Evolutionary conservation across 2,888 invertebrate species (phyloP).

Genomic region (Chaetogeoica ovagalla): DNA sequence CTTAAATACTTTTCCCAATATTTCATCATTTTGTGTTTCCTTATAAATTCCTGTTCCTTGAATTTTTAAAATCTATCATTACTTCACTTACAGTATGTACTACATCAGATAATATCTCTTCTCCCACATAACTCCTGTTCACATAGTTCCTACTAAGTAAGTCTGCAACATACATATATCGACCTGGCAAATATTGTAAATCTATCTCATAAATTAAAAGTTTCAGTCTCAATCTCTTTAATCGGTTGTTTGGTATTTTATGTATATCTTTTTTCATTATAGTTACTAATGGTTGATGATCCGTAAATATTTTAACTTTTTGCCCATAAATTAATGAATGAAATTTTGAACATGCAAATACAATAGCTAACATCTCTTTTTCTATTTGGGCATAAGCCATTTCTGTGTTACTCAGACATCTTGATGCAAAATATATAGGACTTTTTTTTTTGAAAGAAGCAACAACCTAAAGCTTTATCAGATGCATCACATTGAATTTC

Average conservation of each 20-base stretch:
- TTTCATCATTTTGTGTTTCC: neutral
- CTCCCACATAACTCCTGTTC: neutral
- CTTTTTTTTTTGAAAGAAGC: neutral
- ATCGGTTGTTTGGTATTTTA: conserved; percentile 19
- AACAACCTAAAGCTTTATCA: neutral
- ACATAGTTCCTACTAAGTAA: neutral
- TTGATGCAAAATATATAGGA: neutral
- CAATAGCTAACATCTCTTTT: conserved; percentile 41
- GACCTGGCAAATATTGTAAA: conserved; percentile 7
- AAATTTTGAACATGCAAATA: conserved; percentile 46
- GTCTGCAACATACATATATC: conserved; percentile 10
- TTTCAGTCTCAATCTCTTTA: conserved; percentile 19
- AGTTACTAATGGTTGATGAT: conserved; percentile 10
- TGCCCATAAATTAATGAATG: conserved; percentile 48
- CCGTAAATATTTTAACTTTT: neutral
- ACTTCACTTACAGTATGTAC: neutral
- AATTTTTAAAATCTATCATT: neutral
- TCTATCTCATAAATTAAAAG: neutral
- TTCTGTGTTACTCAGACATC: neutral
- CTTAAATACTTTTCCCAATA: neutral
- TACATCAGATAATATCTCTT: neutral
- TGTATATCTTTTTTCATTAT: conserved; percentile 38
- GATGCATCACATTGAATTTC: neutral
- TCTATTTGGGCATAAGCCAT: conserved; percentile 12
- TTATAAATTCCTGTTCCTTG: neutral